Evolutionary conservation across 1,140 invertebrate species (phyloP).

Genomic region (Dryas iulia): DNA sequence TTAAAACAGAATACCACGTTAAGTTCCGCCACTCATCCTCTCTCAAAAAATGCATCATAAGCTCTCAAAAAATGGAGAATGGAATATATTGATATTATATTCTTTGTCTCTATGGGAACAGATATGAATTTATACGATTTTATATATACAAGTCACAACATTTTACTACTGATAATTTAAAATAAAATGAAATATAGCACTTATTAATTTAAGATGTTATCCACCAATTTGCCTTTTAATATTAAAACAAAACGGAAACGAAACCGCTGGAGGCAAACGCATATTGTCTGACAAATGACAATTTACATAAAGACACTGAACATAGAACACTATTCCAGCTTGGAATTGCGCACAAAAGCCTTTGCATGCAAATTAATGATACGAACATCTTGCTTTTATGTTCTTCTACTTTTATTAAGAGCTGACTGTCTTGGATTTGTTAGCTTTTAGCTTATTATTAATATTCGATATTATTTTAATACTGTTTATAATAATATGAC

Average conservation of each 20-base stretch:
- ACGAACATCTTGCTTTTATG: slow-evolving; percentile 7
- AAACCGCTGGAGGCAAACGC: background rate
- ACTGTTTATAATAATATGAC: background rate
- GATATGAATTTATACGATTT: no score
- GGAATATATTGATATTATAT: no score
- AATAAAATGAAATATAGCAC: no score
- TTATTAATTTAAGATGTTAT: background rate
- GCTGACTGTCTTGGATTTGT: background rate
- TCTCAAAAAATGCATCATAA: no score
- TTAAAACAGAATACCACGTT: no score
- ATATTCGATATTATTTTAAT: background rate
- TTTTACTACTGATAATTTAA: no score
- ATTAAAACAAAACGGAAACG: background rate
- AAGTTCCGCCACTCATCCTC: no score
- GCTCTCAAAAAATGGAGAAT: no score
- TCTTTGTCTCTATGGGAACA: no score
- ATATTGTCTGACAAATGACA: background rate
- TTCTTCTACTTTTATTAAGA: background rate
- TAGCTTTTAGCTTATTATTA: no score
- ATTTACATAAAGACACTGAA: background rate
- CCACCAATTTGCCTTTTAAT: background rate
- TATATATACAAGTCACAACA: no score
- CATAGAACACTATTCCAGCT: background rate
- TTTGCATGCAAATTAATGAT: slow-evolving; percentile 10
- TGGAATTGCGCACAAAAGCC: background rate